phyloP scores from a whole-genome alignment of 2,113 vertebrate species.

The Rallus limicola region DNA sequence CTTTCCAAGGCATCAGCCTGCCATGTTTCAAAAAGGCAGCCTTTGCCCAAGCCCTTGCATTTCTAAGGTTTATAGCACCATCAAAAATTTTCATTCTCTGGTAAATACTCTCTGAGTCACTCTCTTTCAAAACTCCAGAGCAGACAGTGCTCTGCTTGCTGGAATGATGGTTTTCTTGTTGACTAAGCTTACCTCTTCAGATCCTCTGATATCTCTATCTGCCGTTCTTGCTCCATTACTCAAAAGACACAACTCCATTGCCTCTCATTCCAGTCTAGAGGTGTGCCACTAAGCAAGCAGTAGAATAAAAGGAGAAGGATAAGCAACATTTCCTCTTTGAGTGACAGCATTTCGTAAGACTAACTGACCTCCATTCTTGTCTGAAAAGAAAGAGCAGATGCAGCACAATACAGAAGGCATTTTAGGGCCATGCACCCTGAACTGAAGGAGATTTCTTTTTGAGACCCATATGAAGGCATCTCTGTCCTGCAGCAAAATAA shows the following conservation, averaged over 20 bases:
- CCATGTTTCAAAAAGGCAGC: neutral
- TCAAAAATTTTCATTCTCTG: neutral
- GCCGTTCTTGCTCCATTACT: neutral
- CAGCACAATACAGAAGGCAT: neutral
- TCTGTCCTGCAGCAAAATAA: neutral
- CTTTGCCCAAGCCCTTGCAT: neutral
- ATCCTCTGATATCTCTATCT: neutral
- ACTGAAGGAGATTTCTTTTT: neutral
- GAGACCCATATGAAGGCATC: neutral
- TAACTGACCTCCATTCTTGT: neutral
- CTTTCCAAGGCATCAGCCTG: no score
- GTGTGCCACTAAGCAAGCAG: neutral
- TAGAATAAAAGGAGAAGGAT: neutral
- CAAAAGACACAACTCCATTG: neutral
- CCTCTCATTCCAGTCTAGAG: neutral
- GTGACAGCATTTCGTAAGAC: neutral
- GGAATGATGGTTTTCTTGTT: neutral
- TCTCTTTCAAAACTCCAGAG: neutral
- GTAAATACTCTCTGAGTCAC: neutral
- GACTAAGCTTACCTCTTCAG: neutral
- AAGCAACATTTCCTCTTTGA: neutral
- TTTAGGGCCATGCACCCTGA: neutral
- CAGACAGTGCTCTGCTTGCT: neutral
- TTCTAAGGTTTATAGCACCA: neutral
- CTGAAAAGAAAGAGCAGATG: neutral